These are phyloP conservation scores for Drosophila mercatorum DNA, from an alignment of 2,888 invertebrate genomes.

Conservation along the genomic window DNA sequence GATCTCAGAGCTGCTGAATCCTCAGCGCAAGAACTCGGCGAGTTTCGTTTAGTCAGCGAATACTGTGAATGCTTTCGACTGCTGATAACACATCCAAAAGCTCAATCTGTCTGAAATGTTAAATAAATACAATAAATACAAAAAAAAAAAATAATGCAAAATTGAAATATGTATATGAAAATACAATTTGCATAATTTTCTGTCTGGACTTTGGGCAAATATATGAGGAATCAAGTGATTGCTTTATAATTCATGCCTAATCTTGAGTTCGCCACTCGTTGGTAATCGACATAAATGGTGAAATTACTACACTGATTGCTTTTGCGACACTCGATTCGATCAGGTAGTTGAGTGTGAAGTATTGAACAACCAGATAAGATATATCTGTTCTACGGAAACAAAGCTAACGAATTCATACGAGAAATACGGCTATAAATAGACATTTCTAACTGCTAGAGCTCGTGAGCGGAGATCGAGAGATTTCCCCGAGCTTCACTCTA, in stretches of 20 bases:
- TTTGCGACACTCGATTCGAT: neutral
- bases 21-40: constrained; percentile 1
- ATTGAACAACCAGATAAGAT: constrained; percentile 27
- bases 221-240: constrained; percentile 4
- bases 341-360: constrained; percentile 13
- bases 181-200: neutral
- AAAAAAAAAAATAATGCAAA: neutral
- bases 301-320: constrained; percentile 5
- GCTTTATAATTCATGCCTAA: neutral
- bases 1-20: constrained; percentile 26
- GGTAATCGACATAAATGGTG: neutral
- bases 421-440: neutral
- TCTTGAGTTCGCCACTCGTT: neutral
- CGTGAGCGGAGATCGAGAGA: neutral
- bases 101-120: neutral
- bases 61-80: neutral
- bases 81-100: constrained; percentile 1
- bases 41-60: constrained; percentile 1
- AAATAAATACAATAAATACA: neutral
- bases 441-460: neutral
- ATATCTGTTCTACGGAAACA: constrained; percentile 22
- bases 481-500: neutral
- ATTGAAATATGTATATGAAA: neutral
- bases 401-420: neutral
- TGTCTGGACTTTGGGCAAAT: neutral